Evolutionary conservation across 2,888 invertebrate genomes (phyloP), one percentile per base, ranked within the genome.

Genomic region (Lissocephala sabroskyi): DNA sequence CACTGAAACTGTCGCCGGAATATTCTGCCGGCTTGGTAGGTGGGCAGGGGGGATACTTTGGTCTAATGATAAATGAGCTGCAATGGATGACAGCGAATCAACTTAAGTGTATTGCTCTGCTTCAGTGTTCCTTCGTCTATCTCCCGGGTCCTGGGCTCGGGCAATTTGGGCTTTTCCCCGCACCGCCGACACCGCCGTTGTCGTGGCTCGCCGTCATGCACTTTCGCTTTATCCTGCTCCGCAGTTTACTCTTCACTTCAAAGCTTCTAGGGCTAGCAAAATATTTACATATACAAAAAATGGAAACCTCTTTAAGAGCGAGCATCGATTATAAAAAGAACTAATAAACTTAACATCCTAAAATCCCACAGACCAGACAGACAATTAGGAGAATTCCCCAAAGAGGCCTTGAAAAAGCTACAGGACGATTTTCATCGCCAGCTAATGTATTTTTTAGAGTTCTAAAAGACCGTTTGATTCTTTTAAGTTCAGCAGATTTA

Each of bases 51-150:
- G 61, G 57, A 63, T 68, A 67, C 70, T 73, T n/a, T 64, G 52
- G 64, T 65, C 75, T 71, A 67, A 80, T 80, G 80, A 80, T 80
- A 80, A 80, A 80, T 80, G 80, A 80, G 79, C 79, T 80, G 78
- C 80, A 79, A 77, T 80, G 70, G 78, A 78, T 80, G 80, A 80
- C 80, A 79, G 80, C 78, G 79, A 80, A 80, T 80, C 80, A 80
- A 80, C 80, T 78, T 80, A 80, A 80, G 80, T 80, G 80, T 80
- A 80, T 80, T 80, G 79, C 76, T 80, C 70, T 68, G 73, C 73
- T 73, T 66, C 68, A 54, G 52, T 66, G 54, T 47, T 60, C 41
- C n/a, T 51, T 42, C 49, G 52, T 45, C 35, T 16, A 35, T 14
- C 42, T 28, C 37, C 6, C 35, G 17, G 23, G 5, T 10, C 28